phyloP scores from a whole-genome alignment of 2,113 vertebrate genomes.

The Odontesthes bonariensis region DNA sequence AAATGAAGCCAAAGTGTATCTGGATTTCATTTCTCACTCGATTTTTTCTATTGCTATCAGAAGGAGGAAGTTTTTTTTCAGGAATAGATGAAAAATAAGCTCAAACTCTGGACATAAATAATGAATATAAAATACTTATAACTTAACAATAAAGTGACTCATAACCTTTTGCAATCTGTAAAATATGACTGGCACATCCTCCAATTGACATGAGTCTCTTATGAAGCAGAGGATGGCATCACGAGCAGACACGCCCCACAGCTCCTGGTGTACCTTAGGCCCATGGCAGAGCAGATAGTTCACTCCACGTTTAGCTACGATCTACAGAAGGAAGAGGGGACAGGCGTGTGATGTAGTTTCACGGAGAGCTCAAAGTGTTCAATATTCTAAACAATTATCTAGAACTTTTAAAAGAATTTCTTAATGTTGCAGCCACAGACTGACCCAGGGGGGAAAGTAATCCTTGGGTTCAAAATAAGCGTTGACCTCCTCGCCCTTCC shows the following conservation, averaged over 20 bases:
- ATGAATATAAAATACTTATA: background rate
- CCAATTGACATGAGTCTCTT: slow-evolving; percentile 88
- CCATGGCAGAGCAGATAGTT: slow-evolving; percentile 89
- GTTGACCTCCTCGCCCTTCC: slow-evolving; percentile 59
- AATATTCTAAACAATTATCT: background rate
- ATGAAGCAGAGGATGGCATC: slow-evolving; percentile 88
- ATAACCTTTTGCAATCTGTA: slow-evolving; percentile 91
- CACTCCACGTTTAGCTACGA: slow-evolving; percentile 87
- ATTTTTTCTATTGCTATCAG: background rate
- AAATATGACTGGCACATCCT: slow-evolving; percentile 92
- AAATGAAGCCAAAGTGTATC: slow-evolving; percentile 18
- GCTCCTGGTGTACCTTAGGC: slow-evolving; percentile 88
- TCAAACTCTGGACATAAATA: background rate
- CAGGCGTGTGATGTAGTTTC: background rate
- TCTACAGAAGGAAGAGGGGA: slow-evolving; percentile 68
- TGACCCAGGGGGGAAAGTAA: slow-evolving; percentile 93
- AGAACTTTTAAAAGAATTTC: background rate
- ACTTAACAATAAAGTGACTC: slow-evolving; percentile 5
- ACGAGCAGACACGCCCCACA: slow-evolving; percentile 84
- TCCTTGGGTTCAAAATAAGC: slow-evolving; percentile 90
- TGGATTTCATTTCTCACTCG: background rate
- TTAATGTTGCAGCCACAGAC: background rate
- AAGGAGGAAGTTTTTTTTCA: background rate
- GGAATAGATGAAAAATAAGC: slow-evolving; percentile 3
- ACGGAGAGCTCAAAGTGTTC: background rate